Conservation (phyloP, 2,113 vertebrate genomes). For the Melanostigma gelatinosum region DNA sequence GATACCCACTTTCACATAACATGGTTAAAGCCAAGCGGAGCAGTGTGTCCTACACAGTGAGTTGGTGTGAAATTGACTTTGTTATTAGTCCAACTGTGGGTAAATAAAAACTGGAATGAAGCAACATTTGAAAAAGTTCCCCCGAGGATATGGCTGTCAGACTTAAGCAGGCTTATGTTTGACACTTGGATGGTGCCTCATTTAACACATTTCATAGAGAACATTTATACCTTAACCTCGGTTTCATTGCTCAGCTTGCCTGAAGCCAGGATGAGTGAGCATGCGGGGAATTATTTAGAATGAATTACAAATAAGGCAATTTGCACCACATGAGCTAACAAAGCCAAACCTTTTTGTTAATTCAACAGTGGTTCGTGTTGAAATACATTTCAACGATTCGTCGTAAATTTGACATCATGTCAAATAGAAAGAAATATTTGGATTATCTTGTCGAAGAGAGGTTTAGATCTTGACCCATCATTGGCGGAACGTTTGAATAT, state of each 20-base stretch:
- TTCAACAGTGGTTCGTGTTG: background rate
- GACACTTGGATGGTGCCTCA: constrained; percentile 20
- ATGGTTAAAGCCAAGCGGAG: constrained; percentile 41
- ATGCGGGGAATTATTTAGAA: constrained; percentile 26
- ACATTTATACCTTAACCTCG: constrained; percentile 38
- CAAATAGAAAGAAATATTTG: background rate
- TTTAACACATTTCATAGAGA: constrained; percentile 33
- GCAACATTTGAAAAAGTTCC: constrained; percentile 42
- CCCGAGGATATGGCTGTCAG: constrained; percentile 30
- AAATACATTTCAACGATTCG: background rate
- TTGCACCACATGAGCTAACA: constrained; percentile 6
- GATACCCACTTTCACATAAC: constrained; percentile 18
- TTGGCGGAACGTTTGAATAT: background rate
- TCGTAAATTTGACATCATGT: background rate
- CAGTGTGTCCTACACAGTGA: constrained; percentile 32
- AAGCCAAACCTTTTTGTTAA: constrained; percentile 8
- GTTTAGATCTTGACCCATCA: background rate
- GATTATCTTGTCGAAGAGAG: background rate
- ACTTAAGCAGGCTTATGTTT: constrained; percentile 35
- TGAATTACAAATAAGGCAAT: constrained; percentile 35
- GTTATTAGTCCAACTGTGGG: constrained; percentile 55
- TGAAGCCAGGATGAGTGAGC: background rate
- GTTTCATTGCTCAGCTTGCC: constrained; percentile 14
- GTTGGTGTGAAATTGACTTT: constrained; percentile 59
- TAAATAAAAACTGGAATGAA: constrained; percentile 62